Conservation (phyloP, 2,797 vertebrate genomes). For the Gobio occitaniae region DNA sequence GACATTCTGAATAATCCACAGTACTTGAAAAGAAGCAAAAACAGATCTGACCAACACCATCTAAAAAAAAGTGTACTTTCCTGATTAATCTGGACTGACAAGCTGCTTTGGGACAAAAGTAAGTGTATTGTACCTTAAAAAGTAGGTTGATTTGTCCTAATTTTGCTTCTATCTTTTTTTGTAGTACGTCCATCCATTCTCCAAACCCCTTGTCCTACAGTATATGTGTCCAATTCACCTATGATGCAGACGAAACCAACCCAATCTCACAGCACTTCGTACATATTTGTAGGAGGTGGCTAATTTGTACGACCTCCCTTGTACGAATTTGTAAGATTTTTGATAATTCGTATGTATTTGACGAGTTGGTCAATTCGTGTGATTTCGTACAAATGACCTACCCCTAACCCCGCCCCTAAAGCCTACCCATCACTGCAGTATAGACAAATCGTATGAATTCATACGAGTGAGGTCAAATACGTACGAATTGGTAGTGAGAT, state of each 20-base stretch:
- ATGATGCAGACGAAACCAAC: background rate
- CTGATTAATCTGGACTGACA: background rate
- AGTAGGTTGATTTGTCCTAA: slow-evolving; percentile 26
- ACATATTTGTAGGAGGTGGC: too few relatives aligned
- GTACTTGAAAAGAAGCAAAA: slow-evolving; percentile 1
- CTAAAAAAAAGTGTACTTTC: background rate
- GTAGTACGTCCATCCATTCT: background rate
- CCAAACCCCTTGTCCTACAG: background rate
- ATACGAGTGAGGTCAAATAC: too few relatives aligned
- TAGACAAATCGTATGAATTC: too few relatives aligned
- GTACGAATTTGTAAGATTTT: too few relatives aligned
- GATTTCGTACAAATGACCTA: too few relatives aligned
- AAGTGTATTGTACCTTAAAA: background rate
- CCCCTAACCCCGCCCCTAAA: too few relatives aligned
- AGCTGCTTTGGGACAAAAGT: slow-evolving; percentile 13
- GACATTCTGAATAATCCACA: slow-evolving; percentile 27
- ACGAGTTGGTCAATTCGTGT: too few relatives aligned
- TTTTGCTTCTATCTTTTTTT: background rate
- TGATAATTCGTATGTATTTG: too few relatives aligned
- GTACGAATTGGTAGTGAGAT: too few relatives aligned
- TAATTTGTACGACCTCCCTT: too few relatives aligned
- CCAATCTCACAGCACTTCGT: too few relatives aligned
- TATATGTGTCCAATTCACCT: background rate
- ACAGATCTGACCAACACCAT: background rate
- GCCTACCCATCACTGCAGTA: too few relatives aligned